phyloP scores from a whole-genome alignment of 2,113 vertebrate genomes.

The Gorsachius goisagi region DNA sequence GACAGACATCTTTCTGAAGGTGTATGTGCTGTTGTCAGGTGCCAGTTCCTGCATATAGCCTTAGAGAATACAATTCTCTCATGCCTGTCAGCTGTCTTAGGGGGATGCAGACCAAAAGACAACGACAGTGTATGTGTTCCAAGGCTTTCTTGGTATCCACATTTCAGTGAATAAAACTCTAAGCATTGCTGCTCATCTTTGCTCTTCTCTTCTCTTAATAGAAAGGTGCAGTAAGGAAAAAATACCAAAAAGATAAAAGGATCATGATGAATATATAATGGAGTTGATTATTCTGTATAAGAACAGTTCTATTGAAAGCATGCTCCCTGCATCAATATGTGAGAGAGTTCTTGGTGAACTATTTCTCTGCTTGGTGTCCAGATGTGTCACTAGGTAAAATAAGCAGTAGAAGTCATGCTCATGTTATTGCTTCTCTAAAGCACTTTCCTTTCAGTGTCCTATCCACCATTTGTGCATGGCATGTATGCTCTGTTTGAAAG shows the following conservation, averaged over 20 bases:
- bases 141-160: background rate
- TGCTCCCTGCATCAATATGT: rapidly evolving
- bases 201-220: background rate
- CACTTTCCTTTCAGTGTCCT: background rate
- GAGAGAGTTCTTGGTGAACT: background rate
- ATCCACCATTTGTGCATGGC: background rate
- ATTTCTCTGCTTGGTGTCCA: background rate
- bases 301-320: background rate
- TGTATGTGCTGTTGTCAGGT: background rate
- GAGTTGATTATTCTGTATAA: background rate
- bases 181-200: background rate
- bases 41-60: background rate
- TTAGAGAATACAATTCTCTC: background rate
- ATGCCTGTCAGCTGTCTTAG: background rate
- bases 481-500: background rate
- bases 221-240: background rate
- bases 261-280: background rate
- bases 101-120: background rate
- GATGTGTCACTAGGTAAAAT: background rate
- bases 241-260: background rate
- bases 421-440: background rate
- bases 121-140: background rate
- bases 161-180: background rate
- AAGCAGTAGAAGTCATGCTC: background rate
- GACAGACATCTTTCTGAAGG: background rate